Evolutionary conservation across 2,113 vertebrate genomes (phyloP), one percentile per base, ranked within the genome.

Genomic region (Haemorhous mexicanus): DNA sequence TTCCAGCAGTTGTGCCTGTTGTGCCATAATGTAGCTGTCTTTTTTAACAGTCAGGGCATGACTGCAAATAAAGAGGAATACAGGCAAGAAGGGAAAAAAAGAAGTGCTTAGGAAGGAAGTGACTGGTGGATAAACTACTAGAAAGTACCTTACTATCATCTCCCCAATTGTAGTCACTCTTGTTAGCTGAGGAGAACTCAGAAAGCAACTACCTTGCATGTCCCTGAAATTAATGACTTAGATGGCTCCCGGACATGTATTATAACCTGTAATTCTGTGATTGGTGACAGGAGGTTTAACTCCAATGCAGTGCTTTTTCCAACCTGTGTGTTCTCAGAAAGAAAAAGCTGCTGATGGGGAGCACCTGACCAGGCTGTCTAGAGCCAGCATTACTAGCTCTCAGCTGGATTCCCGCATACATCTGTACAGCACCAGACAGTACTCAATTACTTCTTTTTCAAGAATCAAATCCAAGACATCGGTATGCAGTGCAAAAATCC

Each of bases 291-390:
- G 20, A 63, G 17, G 52, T 59, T 74, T 56, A n/a, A 44, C 16
- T 73, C 43, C 3, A 12, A 37, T 46, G 22, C 27, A 68, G n/a
- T 52, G 43, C 22, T 68, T 50, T 46, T 68, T 72, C 59, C 43
- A 89, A 46, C 33, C 44, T 18, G 41, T 0, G 0, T 32, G 22
- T 55, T 56, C 33, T 72, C 41, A 44, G 63, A 63, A 3, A 59
- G 19, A 68, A n/a, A 49, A 66, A 37, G 28, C 37, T 79, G 53
- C 16, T 26, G 5, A 44, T 61, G 35, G 50, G 21, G 16, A 44
- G 26, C 55, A 55, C 32, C 41, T 5, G 1, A 35, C 15, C 33
- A 64, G 32, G 32, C 37, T 61, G n/a, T 17, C 47, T n/a, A 50
- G 21, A 73, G 46, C 28, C 49, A 56, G 53, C 28, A 85, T 62